Evolutionary conservation across 2,797 vertebrate genomes (phyloP), one percentile per base, ranked within the genome.

Genomic region (Poeciliopsis paucimaculata): DNA sequence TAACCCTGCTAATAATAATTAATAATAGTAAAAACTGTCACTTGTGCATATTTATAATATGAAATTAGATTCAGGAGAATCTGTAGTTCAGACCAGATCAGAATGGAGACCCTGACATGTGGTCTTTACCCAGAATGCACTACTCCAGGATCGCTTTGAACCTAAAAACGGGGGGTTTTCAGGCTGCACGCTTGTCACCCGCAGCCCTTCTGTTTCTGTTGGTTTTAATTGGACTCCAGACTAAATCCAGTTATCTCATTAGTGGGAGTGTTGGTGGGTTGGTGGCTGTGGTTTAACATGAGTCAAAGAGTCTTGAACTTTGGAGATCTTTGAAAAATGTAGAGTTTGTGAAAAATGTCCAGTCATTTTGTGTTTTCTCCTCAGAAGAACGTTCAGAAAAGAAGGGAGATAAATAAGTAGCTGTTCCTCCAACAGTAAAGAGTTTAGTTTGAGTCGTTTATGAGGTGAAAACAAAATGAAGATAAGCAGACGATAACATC

Each of bases 181-280:
- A 39, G 10, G 20, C 34, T 43, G 0, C 0, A 36, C 13, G 43
- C 47, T 57, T 78, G 18, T 49, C 75, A 4, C 72, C 47, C 4
- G 5, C 15, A 43, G 77, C 23, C 34, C 66, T 57, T 78, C 81
- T 82, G 81, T 74, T 53, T 64, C 55, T 78, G 3, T 73, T 73
- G 39, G 68, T 78, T 83, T 83, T 79, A 76, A 72, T 83, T 72
- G 71, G 49, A 64, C 81, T 68, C 12, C 47, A 79, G 46, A 34
- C 57, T 83, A 76, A 76, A 83, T 79, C 82, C 82, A 79, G 41
- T 79, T 83, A 83, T 83, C 81, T 62, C 41, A 77, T 79, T 83
- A 83, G 70, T 68, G 68, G 71, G 66, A 34, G 74, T 83, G 82
- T 83, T 83, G 60, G 41, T 76, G 47, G 77, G 45, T 46, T 13